phyloP scores from a whole-genome alignment of 2,797 vertebrate species.

The Fratercula arctica region DNA sequence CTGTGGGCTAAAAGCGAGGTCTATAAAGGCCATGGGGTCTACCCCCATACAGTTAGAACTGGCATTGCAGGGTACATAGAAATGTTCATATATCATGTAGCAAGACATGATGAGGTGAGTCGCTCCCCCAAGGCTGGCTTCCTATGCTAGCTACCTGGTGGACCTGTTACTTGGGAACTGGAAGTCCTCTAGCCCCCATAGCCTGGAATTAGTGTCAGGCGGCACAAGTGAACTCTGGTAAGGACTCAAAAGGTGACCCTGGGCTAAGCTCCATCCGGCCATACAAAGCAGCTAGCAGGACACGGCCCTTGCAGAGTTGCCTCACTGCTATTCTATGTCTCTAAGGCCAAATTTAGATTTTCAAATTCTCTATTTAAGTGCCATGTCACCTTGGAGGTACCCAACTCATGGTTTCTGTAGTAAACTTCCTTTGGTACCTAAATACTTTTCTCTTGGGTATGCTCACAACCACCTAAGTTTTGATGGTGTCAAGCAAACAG shows the following conservation, averaged over 20 bases:
- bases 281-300: background rate
- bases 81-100: background rate
- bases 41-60: fast-evolving
- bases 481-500: background rate
- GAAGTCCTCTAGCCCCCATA: background rate
- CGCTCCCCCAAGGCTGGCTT: background rate
- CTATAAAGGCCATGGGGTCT: background rate
- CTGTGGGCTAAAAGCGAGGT: background rate
- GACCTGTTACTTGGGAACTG: background rate
- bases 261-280: background rate
- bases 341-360: background rate
- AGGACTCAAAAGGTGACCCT: background rate
- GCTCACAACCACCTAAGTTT: background rate
- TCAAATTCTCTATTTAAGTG: background rate
- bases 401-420: background rate
- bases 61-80: background rate
- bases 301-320: background rate
- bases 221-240: background rate
- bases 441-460: background rate
- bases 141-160: background rate
- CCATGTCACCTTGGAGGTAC: background rate
- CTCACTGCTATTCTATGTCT: background rate
- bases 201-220: background rate
- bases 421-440: background rate
- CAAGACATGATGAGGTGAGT: background rate